Conservation (phyloP, 2,888 invertebrate species). For the Drosophila affinis region DNA sequence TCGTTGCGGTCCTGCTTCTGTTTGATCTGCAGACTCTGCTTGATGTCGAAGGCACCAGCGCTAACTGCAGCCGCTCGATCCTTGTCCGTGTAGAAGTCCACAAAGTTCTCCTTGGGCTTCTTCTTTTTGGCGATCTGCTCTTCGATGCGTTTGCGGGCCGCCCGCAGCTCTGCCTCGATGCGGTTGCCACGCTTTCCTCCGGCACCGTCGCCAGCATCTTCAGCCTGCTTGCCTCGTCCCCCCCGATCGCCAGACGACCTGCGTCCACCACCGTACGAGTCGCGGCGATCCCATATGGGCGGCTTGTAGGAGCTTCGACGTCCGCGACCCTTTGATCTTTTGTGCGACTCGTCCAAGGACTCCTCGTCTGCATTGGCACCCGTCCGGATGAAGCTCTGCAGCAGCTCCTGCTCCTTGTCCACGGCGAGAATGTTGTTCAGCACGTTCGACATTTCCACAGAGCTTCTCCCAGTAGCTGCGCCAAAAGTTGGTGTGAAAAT, state of each 20-base stretch:
- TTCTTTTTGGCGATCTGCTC: slow-evolving; percentile 79
- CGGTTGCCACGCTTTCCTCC: slow-evolving; percentile 71
- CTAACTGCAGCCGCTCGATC: slow-evolving; percentile 95
- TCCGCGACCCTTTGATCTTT: slow-evolving; percentile 63
- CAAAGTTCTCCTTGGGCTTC: slow-evolving; percentile 84
- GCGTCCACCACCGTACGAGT: slow-evolving; percentile 46
- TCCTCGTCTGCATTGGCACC: slow-evolving; percentile 86
- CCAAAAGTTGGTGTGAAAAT: slow-evolving; percentile 55
- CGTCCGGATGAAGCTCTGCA: slow-evolving; percentile 91
- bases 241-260: slow-evolving; percentile 49
- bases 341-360: slow-evolving; percentile 83
- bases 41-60: slow-evolving; percentile 90
- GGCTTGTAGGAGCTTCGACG: slow-evolving; percentile 56
- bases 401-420: slow-evolving; percentile 89
- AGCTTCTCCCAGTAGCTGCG: not conserved
- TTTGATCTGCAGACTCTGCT: slow-evolving; percentile 92
- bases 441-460: slow-evolving; percentile 82
- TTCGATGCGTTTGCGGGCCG: slow-evolving; percentile 75
- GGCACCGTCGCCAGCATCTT: slow-evolving; percentile 51
- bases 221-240: slow-evolving; percentile 53
- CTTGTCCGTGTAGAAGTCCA: slow-evolving; percentile 95
- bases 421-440: slow-evolving; percentile 87
- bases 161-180: slow-evolving; percentile 73
- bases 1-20: slow-evolving; percentile 90
- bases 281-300: slow-evolving; percentile 69